Percentiles rank a stretch among this genome's conserved stretches.
phyloP scores from a whole-genome alignment of 1,140 invertebrate genomes.

The Leptoteleia sp. region DNA sequence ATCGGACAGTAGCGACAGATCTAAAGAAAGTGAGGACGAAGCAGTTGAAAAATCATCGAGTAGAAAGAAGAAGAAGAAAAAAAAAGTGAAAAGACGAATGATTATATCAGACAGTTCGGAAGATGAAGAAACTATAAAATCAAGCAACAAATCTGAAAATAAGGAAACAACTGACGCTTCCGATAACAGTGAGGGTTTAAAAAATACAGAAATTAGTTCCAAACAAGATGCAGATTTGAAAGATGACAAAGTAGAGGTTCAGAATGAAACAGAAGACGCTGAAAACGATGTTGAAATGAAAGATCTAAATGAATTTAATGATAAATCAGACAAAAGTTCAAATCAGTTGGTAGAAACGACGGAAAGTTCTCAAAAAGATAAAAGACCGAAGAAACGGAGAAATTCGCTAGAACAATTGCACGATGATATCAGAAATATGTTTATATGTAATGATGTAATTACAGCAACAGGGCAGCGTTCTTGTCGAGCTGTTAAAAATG shows the following conservation, averaged over 20 bases:
- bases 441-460: constrained; percentile 84
- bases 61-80: constrained; percentile 69
- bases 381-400: constrained; percentile 69
- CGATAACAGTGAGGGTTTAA: too few relatives aligned
- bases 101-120: constrained; percentile 76
- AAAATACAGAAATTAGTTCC: too few relatives aligned
- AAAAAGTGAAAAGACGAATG: constrained; percentile 68
- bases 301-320: constrained; percentile 44
- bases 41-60: constrained; percentile 2
- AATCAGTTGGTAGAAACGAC: constrained; percentile 26
- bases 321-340: constrained; percentile 8
- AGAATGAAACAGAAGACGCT: too few relatives aligned
- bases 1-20: constrained; percentile 26
- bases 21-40: constrained; percentile 42
- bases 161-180: too few relatives aligned
- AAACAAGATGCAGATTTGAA: too few relatives aligned
- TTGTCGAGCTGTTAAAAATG: constrained; percentile 71
- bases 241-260: too few relatives aligned
- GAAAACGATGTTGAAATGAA: constrained; percentile 73
- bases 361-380: constrained; percentile 29
- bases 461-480: constrained; percentile 78
- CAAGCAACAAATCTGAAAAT: too few relatives aligned
- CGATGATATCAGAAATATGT: constrained; percentile 86
- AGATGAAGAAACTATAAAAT: too few relatives aligned
- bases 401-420: constrained; percentile 84